Conservation (phyloP, 2,113 vertebrate species). For the Mesitornis unicolor region DNA sequence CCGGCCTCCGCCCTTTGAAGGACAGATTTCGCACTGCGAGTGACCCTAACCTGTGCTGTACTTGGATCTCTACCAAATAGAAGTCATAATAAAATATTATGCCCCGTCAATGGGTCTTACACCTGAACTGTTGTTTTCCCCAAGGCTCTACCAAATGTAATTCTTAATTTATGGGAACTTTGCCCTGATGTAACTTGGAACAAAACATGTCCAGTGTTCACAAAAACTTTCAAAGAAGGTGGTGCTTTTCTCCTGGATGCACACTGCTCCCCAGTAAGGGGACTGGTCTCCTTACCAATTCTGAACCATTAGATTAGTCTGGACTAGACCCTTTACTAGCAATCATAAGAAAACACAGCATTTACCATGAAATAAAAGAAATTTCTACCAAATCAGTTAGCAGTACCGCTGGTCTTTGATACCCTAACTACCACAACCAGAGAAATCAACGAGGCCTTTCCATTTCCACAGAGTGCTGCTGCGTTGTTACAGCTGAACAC, state of each 20-base stretch:
- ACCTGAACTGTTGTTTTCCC: not conserved
- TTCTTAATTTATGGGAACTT: conserved; percentile 72
- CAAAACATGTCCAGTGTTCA: conserved; percentile 74
- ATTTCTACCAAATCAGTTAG: not conserved
- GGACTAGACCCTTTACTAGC: not conserved
- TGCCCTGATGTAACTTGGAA: conserved; percentile 76
- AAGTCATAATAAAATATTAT: conserved; percentile 17
- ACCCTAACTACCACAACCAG: not conserved
- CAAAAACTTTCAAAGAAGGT: conserved; percentile 76
- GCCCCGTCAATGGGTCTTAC: not conserved
- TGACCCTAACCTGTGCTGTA: not conserved
- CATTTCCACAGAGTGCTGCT: fast-evolving
- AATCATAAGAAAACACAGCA: not conserved
- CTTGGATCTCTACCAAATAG: not conserved
- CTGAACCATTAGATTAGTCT: conserved; percentile 71
- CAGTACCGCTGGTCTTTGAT: not conserved
- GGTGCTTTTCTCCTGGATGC: conserved; percentile 13
- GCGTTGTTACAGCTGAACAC: not conserved
- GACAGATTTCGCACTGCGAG: not conserved
- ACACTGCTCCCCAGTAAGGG: conserved; percentile 56
- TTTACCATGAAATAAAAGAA: not conserved
- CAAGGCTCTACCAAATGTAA: not conserved
- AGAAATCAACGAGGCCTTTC: not conserved
- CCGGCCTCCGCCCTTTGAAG: not conserved
- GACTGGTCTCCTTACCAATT: conserved; percentile 70